Evolutionary conservation across 2,888 invertebrate species (phyloP).

Genomic region (Leucoptera coffeella): DNA sequence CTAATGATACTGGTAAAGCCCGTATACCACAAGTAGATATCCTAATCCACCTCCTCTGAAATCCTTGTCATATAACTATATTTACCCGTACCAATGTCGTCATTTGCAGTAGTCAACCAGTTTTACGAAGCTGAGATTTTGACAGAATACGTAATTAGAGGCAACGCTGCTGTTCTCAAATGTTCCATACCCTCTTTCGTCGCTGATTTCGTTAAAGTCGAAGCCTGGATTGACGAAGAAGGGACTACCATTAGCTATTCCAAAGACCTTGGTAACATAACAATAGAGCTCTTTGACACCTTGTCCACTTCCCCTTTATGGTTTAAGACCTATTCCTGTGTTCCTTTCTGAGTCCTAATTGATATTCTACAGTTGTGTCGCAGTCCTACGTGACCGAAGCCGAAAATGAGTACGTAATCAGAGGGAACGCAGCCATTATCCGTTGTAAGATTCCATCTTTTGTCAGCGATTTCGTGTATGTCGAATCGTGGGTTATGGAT

Average conservation of each 20-base stretch:
- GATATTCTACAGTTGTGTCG: slow-evolving; percentile 69
- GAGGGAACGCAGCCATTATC: slow-evolving; percentile 86
- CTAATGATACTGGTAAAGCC: slow-evolving; percentile 65
- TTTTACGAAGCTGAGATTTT: slow-evolving; percentile 85
- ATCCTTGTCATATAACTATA: too few species aligned
- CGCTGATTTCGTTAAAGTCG: slow-evolving; percentile 85
- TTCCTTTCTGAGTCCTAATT: slow-evolving; percentile 22
- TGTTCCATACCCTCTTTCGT: slow-evolving; percentile 89
- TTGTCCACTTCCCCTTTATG: slow-evolving; percentile 17
- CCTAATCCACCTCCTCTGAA: too few species aligned
- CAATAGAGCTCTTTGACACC: slow-evolving; percentile 19
- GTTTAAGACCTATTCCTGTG: slow-evolving; percentile 19
- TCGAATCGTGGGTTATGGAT: slow-evolving; percentile 79
- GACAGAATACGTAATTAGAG: slow-evolving; percentile 84
- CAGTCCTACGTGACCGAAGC: slow-evolving; percentile 88
- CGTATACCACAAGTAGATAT: not conserved
- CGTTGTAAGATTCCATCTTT: slow-evolving; percentile 93
- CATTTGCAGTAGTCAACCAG: slow-evolving; percentile 72
- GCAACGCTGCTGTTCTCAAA: slow-evolving; percentile 81
- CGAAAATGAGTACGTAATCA: slow-evolving; percentile 90
- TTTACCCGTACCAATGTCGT: not conserved
- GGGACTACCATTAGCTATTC: slow-evolving; percentile 64
- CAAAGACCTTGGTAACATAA: slow-evolving; percentile 63
- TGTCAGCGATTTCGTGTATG: slow-evolving; percentile 85
- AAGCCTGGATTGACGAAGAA: slow-evolving; percentile 69